Percentiles rank a stretch among this genome's conserved stretches.
Evolutionary conservation across 2,888 invertebrate genomes (phyloP).

Genomic region (Beris morrisii): DNA sequence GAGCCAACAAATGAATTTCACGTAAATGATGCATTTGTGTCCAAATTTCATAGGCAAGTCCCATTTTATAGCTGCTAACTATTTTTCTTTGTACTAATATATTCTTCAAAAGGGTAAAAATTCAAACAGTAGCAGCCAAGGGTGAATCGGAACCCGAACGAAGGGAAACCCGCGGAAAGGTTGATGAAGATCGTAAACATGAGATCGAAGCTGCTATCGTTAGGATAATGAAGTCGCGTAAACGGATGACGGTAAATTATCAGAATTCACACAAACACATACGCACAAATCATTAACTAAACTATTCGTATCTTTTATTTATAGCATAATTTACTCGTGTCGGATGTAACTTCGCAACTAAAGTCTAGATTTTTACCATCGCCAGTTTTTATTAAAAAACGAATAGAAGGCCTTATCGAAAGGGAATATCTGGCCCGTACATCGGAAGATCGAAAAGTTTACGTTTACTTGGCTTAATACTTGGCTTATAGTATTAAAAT

Average conservation of each 20-base stretch:
- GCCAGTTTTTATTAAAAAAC: constrained; percentile 97
- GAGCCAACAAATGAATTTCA: constrained; percentile 89
- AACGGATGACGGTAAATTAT: constrained; percentile 77
- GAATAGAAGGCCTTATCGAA: constrained; percentile 99
- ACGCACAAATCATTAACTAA: constrained; percentile 8
- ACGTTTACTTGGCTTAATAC: constrained; percentile 83
- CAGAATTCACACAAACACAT: constrained; percentile 3
- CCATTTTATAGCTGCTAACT: background rate
- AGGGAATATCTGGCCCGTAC: constrained; percentile 97
- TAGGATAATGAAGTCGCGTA: constrained; percentile 95
- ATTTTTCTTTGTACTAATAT: background rate
- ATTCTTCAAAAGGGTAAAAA: constrained; percentile 73
- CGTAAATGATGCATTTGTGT: constrained; percentile 97
- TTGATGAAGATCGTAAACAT: constrained; percentile 98
- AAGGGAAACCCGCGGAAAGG: constrained; percentile 95
- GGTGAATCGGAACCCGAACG: constrained; percentile 99
- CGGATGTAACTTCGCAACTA: constrained; percentile 97
- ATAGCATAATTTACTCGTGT: constrained; percentile 89
- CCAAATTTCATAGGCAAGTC: constrained; percentile 85
- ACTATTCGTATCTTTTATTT: constrained; percentile 39
- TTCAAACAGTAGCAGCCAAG: constrained; percentile 91
- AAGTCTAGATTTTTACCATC: constrained; percentile 96
- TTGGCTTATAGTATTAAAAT: background rate
- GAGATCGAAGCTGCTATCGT: constrained; percentile 99
- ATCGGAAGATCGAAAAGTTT: constrained; percentile 94